Base-by-base conservation (phyloP, 2,113 vertebrate genomes). In the Hystrix cristata region DNA sequence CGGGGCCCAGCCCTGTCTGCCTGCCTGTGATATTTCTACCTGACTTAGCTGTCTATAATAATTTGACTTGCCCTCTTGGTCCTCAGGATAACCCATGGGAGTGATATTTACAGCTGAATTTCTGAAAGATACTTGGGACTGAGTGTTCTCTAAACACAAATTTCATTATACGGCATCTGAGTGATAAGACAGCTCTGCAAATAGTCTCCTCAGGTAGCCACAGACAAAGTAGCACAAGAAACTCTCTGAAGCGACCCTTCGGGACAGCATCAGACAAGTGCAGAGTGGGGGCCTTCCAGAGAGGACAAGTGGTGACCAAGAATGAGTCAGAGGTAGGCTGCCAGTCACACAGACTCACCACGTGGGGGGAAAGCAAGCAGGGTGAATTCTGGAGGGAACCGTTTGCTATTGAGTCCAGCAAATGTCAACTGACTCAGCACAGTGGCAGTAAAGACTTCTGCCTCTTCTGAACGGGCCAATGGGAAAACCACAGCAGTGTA, bases 71-170 rank as follows among this genome's bases (percentile, higher is more conserved):
- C 51, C 25, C 23, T 74, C 21, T 19, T 74, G 38, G 25, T 74
- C 46, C 59, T 38, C 38, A 79, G 55, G 16, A 93, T 43, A 76
- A 67, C 34, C 76, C 43, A n/a, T 19, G 4, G 23, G 27, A 64
- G 13, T 34, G 62, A 80, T 19, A 85, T 87, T 87, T 85, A 69
- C n/a, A 86, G 65, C 2, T 92, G 59, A 76, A 31, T 71, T 96
- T 94, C 51, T 57, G 21, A 74, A 80, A 74, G n/a, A 38, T 57
- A 79, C 53, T 71, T 91, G 79, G 21, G 27, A 43, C 51, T 13
- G 21, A 69, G 46, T 12, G 8, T 21, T 91, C 53, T 87, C 74
- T 80, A 87, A 96, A 93, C 18, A 71, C 43, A 84, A 69, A 87
- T 81, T 60, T 59, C 7, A 14, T 27, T 57, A 60, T 10, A 84